Evolutionary conservation across 1,140 invertebrate species (phyloP), one percentile per base, ranked within the genome.

Genomic region (Tetramorium parvispinum): DNA sequence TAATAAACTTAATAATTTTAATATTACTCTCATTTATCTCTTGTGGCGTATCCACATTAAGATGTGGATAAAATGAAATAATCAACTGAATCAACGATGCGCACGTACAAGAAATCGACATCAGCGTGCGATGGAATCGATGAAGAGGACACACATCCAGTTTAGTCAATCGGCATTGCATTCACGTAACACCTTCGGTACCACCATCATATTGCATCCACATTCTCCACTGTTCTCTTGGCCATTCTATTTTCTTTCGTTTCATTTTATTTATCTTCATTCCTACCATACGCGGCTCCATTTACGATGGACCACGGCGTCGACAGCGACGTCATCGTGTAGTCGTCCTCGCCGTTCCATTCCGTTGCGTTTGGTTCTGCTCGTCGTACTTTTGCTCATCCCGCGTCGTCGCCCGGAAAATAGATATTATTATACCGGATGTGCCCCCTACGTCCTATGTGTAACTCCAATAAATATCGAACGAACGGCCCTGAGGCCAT

Each of bases 371-470:
- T 88, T 83, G 78, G 63, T 85, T 81, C 57, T 79, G 85, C 71
- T 86, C 87, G 73, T 88, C 51, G 71, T 88, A 53, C 85, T 87
- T 85, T 89, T 85, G 87, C 88, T 93, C 89, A 92, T 92, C 92
- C 89, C 85, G 88, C 93, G 82, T 92, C 86, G 89, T 85, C 88
- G 86, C 76, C 88, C 88, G 92, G 91, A 94, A 93, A 94, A 94
- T 92, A 92, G 91, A 92, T 93, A 93, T 93, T 93, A 92, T 93
- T 93, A 91, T 91, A 94, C 88, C 89, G 91, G 91, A 91, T 88
- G 86, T 78, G 78, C 61, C 46, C 57, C 57, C 75, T 59, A 65
- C 82, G 81, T 91, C 79, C 81, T 82, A 53, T 63, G 43, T 89
- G 92, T 91, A 92, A 88, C 85, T 91, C 87, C 89, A 91, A 93